phyloP scores from a whole-genome alignment of 2,113 vertebrate species.

The Balaenoptera acutorostrata region DNA sequence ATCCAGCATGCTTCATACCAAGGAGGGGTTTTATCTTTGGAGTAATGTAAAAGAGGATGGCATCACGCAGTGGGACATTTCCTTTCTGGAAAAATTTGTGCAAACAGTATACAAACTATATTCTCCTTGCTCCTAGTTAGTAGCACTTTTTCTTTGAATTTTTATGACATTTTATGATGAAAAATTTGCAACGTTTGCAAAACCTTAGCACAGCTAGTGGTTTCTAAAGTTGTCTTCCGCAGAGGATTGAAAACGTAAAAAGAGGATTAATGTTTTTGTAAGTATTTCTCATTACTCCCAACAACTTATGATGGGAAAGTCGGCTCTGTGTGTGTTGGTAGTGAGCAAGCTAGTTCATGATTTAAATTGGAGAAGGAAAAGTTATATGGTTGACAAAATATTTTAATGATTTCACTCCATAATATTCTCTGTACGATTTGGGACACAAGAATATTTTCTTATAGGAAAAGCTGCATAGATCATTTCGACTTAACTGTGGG shows the following conservation, averaged over 20 bases:
- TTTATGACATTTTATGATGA: conserved; percentile 66
- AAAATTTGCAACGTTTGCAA: conserved; percentile 64
- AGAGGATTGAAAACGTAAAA: conserved; percentile 53
- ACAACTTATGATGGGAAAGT: background rate
- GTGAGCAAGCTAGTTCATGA: conserved; percentile 10
- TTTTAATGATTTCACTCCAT: conserved; percentile 16
- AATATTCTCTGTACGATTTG: background rate
- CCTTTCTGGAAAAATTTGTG: conserved; percentile 28
- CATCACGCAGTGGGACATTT: background rate
- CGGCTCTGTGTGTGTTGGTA: background rate
- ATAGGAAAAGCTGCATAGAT: background rate
- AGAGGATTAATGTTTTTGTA: background rate
- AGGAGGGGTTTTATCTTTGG: conserved; percentile 27
- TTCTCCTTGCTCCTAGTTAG: conserved; percentile 26
- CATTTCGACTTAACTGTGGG: background rate
- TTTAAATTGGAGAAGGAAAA: conserved; percentile 35
- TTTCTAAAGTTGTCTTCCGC: conserved; percentile 63
- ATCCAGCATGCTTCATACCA: background rate
- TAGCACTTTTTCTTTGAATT: conserved; percentile 51
- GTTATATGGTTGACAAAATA: background rate
- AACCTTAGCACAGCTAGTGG: conserved; percentile 63
- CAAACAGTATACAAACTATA: background rate
- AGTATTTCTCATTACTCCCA: conserved; percentile 34
- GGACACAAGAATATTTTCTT: conserved; percentile 22
- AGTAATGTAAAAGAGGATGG: background rate